Percentiles rank a stretch among this genome's conserved stretches.
Evolutionary conservation across 2,888 invertebrate genomes (phyloP).

Genomic region (Chironomus riparius): DNA sequence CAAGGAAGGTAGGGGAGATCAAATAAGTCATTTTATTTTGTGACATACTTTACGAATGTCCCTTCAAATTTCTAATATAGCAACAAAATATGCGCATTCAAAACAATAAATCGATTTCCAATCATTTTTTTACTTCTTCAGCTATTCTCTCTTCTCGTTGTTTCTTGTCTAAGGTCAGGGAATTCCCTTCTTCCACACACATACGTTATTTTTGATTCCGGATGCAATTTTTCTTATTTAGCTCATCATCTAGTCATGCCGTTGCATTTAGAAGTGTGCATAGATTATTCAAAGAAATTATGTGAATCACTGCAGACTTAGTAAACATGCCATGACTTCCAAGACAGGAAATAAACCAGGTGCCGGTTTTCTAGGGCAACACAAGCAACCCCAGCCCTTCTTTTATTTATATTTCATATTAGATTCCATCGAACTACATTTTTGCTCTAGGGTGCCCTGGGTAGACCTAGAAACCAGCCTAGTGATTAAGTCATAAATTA

Average conservation of each 20-base stretch:
- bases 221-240: neutral
- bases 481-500: no score
- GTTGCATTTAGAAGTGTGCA: neutral
- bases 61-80: neutral
- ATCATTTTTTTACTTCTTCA: neutral
- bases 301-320: neutral
- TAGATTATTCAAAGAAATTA: neutral
- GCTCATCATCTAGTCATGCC: neutral
- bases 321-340: neutral
- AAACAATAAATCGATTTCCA: neutral
- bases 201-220: neutral
- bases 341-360: neutral
- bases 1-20: no score
- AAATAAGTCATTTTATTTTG: no score
- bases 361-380: no score
- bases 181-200: neutral
- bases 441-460: no score
- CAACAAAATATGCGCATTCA: neutral
- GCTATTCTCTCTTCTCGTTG: no score
- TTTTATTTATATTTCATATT: no score
- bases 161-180: slow-evolving; percentile 4
- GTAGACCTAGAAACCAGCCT: no score
- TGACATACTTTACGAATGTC: no score
- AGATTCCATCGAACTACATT: no score
- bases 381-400: no score